Percentiles rank a stretch among this genome's conserved stretches.
Conservation (phyloP, 2,113 vertebrate species). For the Protomyctophum bolini region DNA sequence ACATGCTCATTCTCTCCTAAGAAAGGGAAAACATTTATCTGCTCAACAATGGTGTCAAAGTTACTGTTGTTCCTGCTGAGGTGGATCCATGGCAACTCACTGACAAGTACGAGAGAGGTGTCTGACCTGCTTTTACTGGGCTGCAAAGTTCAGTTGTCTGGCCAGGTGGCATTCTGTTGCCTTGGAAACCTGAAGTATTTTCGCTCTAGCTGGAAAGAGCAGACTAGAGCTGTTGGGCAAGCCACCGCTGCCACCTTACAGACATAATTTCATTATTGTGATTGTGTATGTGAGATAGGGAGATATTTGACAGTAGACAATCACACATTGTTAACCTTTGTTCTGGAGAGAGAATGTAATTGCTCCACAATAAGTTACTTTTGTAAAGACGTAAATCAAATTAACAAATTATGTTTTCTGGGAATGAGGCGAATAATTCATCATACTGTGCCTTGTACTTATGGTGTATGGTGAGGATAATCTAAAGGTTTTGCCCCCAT, state of each 20-base stretch:
- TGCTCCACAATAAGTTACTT: constrained; percentile 16
- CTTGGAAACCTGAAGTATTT: constrained; percentile 64
- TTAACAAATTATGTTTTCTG: constrained; percentile 62
- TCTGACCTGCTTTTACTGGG: constrained; percentile 67
- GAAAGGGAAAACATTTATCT: constrained; percentile 39
- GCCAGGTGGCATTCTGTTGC: constrained; percentile 65
- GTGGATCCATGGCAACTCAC: constrained; percentile 64
- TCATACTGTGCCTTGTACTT: constrained; percentile 52
- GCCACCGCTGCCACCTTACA: not conserved
- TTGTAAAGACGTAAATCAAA: constrained; percentile 1
- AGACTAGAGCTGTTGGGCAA: not conserved
- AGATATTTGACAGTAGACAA: constrained; percentile 17
- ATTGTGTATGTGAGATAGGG: not conserved
- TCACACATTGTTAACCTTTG: not conserved
- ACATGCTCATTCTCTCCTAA: constrained; percentile 38
- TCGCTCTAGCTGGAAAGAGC: constrained; percentile 35
- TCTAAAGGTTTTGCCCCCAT: constrained; percentile 55
- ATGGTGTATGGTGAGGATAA: constrained; percentile 61
- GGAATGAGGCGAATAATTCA: constrained; percentile 56
- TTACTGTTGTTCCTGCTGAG: constrained; percentile 23
- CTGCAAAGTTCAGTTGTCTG: constrained; percentile 61
- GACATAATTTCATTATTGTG: constrained; percentile 27
- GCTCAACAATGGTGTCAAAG: constrained; percentile 15
- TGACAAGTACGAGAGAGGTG: constrained; percentile 55
- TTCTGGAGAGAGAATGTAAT: not conserved